Evolutionary conservation across 2,888 invertebrate genomes (phyloP), one percentile per base, ranked within the genome.

Genomic region (Caenorhabditis sp.): DNA sequence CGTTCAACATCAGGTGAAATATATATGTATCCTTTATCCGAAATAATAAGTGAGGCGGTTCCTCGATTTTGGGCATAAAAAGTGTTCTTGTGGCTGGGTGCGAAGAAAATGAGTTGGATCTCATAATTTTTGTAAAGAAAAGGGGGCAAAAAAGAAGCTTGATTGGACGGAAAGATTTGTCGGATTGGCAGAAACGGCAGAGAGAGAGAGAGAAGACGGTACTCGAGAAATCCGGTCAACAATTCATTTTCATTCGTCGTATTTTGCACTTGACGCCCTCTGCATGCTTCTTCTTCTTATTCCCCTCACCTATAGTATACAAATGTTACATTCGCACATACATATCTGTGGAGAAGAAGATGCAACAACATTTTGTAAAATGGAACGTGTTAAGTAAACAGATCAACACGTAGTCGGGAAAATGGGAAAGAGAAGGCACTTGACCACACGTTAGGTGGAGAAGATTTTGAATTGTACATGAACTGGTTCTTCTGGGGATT

Each of bases 201-300:
- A 54, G 41, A 54, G 26, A 22, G 54, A 7, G 54, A 19, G 56
- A 44, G 59, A 63, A 38, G 54, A 54, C 44, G 38, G 79, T 72
- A 80, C 79, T 80, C 77, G 77, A 77, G 70, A 77, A 77, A 77
- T 77, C 77, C 77, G 77, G 77, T 77, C 77, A 77, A 70, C 77
- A 70, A 69, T 70, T 77, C 70, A 63, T 77, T 70, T 59, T 54
- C 49, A 41, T 59, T 75, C 66, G 75, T 66, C 64, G 66, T 75
- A 75, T 77, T 77, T 70, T 77, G 77, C 77, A 77, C 77, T 77
- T 77, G 77, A 77, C 77, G 77, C 77, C 77, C 63, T 59, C 61
- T 54, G 35, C 66, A 38, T 68, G 54, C 63, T 61, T 56, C 61
- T 61, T 61, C 61, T 47, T 58, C 58, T 49, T 41, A 16, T 41